These are phyloP conservation scores for Pluvialis apricaria DNA, from an alignment of 2,113 vertebrate genomes.

Conservation along the genomic window DNA sequence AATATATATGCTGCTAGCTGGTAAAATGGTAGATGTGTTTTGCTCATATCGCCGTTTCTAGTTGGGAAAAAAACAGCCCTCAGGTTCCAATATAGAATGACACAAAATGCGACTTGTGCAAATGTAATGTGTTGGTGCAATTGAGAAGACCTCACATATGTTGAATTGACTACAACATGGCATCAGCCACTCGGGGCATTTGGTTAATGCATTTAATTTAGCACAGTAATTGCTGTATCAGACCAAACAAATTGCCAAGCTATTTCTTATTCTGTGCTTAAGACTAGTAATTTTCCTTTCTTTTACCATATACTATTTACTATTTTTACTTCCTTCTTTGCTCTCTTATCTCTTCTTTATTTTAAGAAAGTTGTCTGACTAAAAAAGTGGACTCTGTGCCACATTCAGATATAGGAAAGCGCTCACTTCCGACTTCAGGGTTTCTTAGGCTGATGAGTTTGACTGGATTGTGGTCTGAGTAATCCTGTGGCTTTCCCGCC, in stretches of 20 bases:
- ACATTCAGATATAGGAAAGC: neutral
- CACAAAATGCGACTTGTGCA: neutral
- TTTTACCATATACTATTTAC: neutral
- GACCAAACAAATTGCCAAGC: slow-evolving; percentile 2
- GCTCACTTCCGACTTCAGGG: neutral
- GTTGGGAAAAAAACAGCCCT: neutral
- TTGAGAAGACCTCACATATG: slow-evolving; percentile 47
- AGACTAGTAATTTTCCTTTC: neutral
- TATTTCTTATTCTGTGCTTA: slow-evolving; percentile 1
- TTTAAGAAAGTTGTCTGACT: neutral
- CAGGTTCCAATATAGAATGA: slow-evolving; percentile 1
- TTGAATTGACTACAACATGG: slow-evolving; percentile 10
- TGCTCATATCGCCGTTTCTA: neutral
- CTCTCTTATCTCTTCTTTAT: neutral
- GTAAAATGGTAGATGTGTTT: neutral
- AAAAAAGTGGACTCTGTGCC: neutral
- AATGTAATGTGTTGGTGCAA: slow-evolving; percentile 9
- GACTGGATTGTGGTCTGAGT: neutral
- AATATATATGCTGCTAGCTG: neutral
- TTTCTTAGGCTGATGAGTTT: neutral
- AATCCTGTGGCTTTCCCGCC: accelerated
- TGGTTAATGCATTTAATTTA: slow-evolving; percentile 45
- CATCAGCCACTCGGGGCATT: slow-evolving; percentile 15
- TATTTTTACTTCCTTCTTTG: neutral
- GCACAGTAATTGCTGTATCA: slow-evolving; percentile 30